Conservation (phyloP, 2,888 invertebrate species). For the Rhagophthalmus giganteus region DNA sequence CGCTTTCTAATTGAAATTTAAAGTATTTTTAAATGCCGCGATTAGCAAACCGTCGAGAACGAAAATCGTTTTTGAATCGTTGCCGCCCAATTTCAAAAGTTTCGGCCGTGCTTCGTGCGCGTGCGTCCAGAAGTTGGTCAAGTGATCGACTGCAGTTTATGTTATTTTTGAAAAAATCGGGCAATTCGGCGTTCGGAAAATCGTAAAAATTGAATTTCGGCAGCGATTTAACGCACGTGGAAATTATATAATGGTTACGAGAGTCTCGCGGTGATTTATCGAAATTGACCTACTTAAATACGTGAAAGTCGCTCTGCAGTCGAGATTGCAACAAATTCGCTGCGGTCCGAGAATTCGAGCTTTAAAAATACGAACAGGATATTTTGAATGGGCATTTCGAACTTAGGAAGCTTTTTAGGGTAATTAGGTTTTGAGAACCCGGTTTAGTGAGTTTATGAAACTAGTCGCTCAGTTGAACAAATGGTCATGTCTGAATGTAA, state of each 20-base stretch:
- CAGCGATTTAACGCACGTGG: constrained; percentile 34
- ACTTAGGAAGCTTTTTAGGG: constrained; percentile 45
- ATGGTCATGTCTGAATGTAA: constrained; percentile 75
- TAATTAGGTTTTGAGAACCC: constrained; percentile 59
- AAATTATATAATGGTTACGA: constrained; percentile 43
- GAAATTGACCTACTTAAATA: constrained; percentile 49
- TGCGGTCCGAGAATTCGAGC: constrained; percentile 13
- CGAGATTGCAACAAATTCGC: constrained; percentile 20
- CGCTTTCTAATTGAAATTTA: no score
- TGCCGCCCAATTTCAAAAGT: constrained; percentile 18
- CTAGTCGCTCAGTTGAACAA: constrained; percentile 69
- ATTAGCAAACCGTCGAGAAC: no score
- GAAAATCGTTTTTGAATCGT: background rate
- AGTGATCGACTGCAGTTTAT: constrained; percentile 4
- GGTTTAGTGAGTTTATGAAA: constrained; percentile 59
- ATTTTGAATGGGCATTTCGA: constrained; percentile 8
- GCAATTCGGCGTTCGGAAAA: constrained; percentile 3
- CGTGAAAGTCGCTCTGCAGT: constrained; percentile 42
- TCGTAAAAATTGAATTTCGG: constrained; percentile 5
- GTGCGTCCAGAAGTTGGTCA: constrained; percentile 11
- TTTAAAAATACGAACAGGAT: constrained; percentile 17
- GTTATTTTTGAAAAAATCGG: constrained; percentile 3
- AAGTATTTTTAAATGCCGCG: no score
- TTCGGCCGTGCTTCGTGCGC: background rate
- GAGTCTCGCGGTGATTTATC: constrained; percentile 44